Evolutionary conservation across 2,797 vertebrate genomes (phyloP).

Genomic region (Lagorchestes hirsutus): DNA sequence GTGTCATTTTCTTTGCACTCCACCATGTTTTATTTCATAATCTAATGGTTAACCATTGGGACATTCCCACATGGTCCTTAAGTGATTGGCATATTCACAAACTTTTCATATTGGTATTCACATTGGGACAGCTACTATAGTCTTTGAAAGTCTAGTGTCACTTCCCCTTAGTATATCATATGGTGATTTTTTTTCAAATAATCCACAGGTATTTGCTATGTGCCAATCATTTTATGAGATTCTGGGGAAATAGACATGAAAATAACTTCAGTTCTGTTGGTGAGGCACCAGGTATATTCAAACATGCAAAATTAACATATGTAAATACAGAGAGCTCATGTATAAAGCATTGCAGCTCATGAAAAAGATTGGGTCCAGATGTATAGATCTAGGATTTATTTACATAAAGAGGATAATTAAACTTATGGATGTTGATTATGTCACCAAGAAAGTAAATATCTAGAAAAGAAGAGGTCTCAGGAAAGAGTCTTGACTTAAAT

Average conservation of each 20-base stretch:
- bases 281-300: constrained; percentile 1
- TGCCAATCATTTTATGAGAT: not conserved
- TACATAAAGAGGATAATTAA: too few species aligned
- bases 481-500: too few species aligned
- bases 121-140: not conserved
- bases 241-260: not conserved
- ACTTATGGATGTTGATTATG: too few species aligned
- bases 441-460: too few species aligned
- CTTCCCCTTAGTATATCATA: not conserved
- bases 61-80: not conserved
- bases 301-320: constrained; percentile 32
- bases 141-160: not conserved
- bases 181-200: not conserved
- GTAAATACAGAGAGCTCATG: not conserved
- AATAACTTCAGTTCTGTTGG: constrained; percentile 9
- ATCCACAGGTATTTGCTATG: not conserved
- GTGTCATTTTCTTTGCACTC: not conserved
- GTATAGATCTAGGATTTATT: too few species aligned
- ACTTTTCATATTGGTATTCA: not conserved
- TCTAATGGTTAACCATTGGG: not conserved
- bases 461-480: too few species aligned
- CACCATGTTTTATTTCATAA: not conserved
- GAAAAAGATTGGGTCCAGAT: too few species aligned
- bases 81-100: not conserved
- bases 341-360: too few species aligned